Conservation (phyloP, 1,140 invertebrate species). For the Neomicropteryx cornuta region DNA sequence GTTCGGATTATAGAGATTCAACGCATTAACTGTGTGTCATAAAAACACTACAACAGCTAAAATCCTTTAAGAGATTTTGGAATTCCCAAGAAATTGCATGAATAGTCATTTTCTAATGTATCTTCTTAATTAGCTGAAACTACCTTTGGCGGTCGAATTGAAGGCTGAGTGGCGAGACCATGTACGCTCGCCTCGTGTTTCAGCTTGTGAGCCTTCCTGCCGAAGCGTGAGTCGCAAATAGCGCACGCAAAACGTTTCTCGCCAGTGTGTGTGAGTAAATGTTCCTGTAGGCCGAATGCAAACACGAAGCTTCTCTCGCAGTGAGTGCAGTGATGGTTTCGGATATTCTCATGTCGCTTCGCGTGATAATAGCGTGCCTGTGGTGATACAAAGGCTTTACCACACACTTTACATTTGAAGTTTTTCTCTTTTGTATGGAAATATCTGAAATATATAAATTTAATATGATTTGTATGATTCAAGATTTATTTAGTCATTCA, state of each 20-base stretch:
- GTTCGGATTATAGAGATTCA: too few species aligned
- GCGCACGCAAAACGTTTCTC: conserved; percentile 23
- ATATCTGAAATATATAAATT: conserved; percentile 8
- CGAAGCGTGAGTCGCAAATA: conserved; percentile 17
- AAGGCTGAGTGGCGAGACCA: conserved; percentile 4
- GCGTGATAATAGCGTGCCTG: conserved; percentile 12
- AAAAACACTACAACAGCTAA: too few species aligned
- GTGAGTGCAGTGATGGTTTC: conserved; percentile 13
- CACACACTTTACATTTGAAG: conserved; percentile 10
- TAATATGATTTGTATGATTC: not conserved
- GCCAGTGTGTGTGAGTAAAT: conserved; percentile 20
- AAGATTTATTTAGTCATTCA: too few species aligned
- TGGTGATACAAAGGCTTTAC: conserved; percentile 12
- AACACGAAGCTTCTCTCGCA: conserved; percentile 14
- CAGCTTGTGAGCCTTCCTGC: conserved; percentile 11
- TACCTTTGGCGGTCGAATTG: too few species aligned
- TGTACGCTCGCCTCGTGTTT: conserved; percentile 12
- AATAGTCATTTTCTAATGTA: too few species aligned
- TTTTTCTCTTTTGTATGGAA: conserved; percentile 15
- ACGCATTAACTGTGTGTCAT: too few species aligned
- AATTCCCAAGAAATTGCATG: too few species aligned
- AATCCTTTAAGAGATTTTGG: too few species aligned
- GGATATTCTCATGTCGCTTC: conserved; percentile 12
- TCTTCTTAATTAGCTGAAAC: too few species aligned
- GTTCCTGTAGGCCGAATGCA: conserved; percentile 10